A percentile compares a stretch with the other conserved stretches of the same genome.
Conservation (phyloP, 2,888 invertebrate species). For the Lasioglossum malachurum region DNA sequence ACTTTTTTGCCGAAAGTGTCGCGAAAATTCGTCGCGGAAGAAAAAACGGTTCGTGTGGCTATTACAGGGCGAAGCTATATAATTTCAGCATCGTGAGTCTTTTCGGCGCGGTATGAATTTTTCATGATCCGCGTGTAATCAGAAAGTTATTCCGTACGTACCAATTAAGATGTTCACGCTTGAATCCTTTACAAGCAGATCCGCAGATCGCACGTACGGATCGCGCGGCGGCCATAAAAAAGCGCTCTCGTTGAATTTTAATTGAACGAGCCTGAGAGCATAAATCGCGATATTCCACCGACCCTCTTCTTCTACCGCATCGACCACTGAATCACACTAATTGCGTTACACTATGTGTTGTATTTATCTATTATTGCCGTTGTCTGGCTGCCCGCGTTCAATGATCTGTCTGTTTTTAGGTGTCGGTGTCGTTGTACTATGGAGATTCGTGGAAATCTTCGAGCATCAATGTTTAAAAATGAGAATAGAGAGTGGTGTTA, state of each 20-base stretch:
- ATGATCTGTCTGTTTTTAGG: neutral
- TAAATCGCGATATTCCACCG: conserved; percentile 31
- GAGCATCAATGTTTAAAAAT: neutral
- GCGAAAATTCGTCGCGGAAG: conserved; percentile 5
- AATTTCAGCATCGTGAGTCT: conserved; percentile 36
- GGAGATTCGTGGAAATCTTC: neutral
- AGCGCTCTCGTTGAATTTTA: conserved; percentile 62
- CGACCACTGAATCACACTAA: conserved; percentile 44
- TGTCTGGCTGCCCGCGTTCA: neutral
- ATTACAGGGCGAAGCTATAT: conserved; percentile 28
- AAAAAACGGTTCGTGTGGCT: neutral
- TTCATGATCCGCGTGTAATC: conserved; percentile 64
- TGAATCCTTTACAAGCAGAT: conserved; percentile 58
- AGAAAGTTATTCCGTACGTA: conserved; percentile 59
- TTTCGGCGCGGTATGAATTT: conserved; percentile 61
- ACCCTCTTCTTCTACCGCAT: conserved; percentile 24
- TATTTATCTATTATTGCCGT: conserved; percentile 14
- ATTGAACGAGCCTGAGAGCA: conserved; percentile 53
- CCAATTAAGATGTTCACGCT: conserved; percentile 71
- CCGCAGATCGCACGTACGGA: conserved; percentile 53
- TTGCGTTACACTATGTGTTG: neutral
- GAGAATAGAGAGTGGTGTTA: neutral
- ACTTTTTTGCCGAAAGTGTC: neutral
- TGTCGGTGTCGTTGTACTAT: neutral
- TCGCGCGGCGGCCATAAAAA: conserved; percentile 24